phyloP scores from a whole-genome alignment of 2,888 invertebrate genomes.

The Cybosia mesomella region DNA sequence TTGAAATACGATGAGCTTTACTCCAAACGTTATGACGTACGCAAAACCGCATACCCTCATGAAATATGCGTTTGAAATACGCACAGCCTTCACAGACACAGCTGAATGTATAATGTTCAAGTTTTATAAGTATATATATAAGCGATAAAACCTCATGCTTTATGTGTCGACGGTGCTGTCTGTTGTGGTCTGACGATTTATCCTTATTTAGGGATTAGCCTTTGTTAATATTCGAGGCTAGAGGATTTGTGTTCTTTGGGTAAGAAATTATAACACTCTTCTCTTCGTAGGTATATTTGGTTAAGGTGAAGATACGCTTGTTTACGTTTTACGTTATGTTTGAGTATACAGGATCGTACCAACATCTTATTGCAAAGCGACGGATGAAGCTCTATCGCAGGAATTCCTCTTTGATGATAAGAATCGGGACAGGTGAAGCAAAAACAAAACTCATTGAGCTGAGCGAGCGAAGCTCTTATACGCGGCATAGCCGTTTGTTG shows the following conservation, averaged over 20 bases:
- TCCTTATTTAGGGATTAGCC: conserved; percentile 22
- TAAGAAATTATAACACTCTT: conserved; percentile 12
- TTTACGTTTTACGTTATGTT: too few relatives aligned
- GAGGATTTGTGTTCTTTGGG: conserved; percentile 14
- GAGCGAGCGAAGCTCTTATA: too few relatives aligned
- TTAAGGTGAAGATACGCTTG: conserved; percentile 2
- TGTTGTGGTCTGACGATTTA: conserved; percentile 38
- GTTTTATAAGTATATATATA: conserved; percentile 58
- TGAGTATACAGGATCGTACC: too few relatives aligned
- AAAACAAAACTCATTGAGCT: too few relatives aligned
- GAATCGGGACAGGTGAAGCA: too few relatives aligned
- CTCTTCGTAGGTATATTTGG: neutral
- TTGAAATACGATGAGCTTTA: conserved; percentile 36
- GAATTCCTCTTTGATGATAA: too few relatives aligned
- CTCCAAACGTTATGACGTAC: conserved; percentile 68
- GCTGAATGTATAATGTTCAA: conserved; percentile 64
- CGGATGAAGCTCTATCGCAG: too few relatives aligned
- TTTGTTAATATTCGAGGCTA: conserved; percentile 25
- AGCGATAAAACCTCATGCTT: conserved; percentile 42
- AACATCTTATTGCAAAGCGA: too few relatives aligned
- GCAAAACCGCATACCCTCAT: conserved; percentile 69
- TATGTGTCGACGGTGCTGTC: conserved; percentile 26
- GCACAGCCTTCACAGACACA: conserved; percentile 65
- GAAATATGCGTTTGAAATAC: conserved; percentile 79
- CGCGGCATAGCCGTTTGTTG: too few relatives aligned